Evolutionary conservation across 2,113 vertebrate genomes (phyloP).

Genomic region (Phycodurus eques): DNA sequence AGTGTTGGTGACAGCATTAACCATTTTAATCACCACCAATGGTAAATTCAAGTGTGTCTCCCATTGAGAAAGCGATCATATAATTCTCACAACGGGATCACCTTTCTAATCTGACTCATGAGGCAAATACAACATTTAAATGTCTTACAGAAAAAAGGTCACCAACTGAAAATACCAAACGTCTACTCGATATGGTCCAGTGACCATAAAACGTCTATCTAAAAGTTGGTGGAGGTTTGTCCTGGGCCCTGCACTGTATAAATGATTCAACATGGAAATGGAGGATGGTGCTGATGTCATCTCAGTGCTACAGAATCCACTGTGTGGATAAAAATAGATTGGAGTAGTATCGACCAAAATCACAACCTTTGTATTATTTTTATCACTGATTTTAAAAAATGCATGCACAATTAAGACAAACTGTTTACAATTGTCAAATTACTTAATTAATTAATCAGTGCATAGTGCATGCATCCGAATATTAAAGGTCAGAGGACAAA

Average conservation of each 20-base stretch:
- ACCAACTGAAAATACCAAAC: not conserved
- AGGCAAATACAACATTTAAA: slow-evolving; percentile 9
- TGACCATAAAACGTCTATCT: slow-evolving; percentile 17
- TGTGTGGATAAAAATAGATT: slow-evolving; percentile 46
- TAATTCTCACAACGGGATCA: slow-evolving; percentile 16
- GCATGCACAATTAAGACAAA: too few species aligned
- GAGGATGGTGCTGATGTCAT: slow-evolving; percentile 42
- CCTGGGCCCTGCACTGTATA: slow-evolving; percentile 14
- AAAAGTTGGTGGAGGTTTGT: slow-evolving; percentile 40
- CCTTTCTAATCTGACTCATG: not conserved
- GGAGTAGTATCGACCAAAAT: slow-evolving; percentile 44
- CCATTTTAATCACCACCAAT: slow-evolving; percentile 7
- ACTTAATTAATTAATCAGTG: too few species aligned
- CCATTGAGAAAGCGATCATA: slow-evolving; percentile 10
- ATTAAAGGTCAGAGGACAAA: too few species aligned
- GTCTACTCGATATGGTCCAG: not conserved
- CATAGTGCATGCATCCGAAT: too few species aligned
- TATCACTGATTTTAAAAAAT: too few species aligned
- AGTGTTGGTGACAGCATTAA: not conserved
- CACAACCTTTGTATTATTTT: too few species aligned
- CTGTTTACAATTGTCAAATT: too few species aligned
- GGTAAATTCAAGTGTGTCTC: not conserved
- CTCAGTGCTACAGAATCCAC: slow-evolving; percentile 17
- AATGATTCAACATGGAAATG: slow-evolving; percentile 62
- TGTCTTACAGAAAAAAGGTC: not conserved